phyloP scores from a whole-genome alignment of 2,113 vertebrate species.

The Galeopterus variegatus region DNA sequence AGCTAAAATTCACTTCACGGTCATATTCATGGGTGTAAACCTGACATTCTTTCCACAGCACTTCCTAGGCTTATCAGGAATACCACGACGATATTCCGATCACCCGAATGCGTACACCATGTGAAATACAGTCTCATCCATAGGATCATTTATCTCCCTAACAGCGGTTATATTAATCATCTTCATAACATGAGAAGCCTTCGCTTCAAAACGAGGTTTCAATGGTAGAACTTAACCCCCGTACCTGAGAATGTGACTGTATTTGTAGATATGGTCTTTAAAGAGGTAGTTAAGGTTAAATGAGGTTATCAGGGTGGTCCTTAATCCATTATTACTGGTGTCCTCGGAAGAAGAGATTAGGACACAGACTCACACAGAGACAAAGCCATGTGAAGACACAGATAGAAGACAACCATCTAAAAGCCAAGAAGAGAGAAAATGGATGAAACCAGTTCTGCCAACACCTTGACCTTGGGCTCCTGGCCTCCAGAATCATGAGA shows the following conservation, averaged over 20 bases:
- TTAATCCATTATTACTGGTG: neutral
- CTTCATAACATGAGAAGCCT: too few relatives aligned
- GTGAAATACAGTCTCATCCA: too few relatives aligned
- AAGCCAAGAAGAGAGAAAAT: neutral
- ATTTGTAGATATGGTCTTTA: neutral
- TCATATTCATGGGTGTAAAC: too few relatives aligned
- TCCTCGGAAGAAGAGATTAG: neutral
- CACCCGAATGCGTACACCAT: too few relatives aligned
- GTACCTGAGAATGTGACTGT: neutral
- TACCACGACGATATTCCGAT: too few relatives aligned
- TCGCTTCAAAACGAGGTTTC: too few relatives aligned
- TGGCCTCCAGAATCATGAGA: neutral
- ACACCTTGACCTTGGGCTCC: neutral
- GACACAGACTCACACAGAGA: neutral
- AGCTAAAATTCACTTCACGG: too few relatives aligned
- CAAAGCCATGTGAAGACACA: neutral
- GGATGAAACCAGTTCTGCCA: neutral
- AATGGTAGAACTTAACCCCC: neutral
- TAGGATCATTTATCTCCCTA: too few relatives aligned
- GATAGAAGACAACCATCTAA: accelerated
- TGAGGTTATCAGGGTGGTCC: neutral
- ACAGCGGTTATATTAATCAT: too few relatives aligned
- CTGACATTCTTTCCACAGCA: too few relatives aligned
- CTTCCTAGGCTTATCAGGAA: too few relatives aligned
- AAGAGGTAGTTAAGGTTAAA: neutral